Conservation (phyloP, 2,113 vertebrate genomes). For the Gambusia holbrooki region DNA sequence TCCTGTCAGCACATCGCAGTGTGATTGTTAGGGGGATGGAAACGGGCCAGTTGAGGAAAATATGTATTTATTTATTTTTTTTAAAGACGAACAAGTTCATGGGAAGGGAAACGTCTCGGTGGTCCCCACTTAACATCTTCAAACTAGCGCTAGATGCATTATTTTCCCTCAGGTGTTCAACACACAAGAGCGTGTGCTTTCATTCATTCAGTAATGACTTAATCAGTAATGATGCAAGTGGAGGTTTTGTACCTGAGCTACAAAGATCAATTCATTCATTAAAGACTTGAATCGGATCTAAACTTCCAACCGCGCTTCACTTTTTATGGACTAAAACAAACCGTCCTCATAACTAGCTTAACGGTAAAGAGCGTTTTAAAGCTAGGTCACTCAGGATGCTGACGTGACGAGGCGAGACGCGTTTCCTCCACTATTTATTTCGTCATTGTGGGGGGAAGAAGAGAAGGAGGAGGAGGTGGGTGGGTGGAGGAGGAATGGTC, state of each 20-base stretch:
- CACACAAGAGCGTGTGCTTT: not conserved
- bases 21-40: not conserved
- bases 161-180: not conserved
- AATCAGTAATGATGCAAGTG: too few relatives aligned
- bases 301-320: not conserved
- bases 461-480: not conserved
- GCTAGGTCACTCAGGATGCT: constrained; percentile 14
- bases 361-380: not conserved
- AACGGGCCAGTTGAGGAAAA: not conserved
- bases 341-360: not conserved
- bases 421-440: not conserved
- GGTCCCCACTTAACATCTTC: not conserved
- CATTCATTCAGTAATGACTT: constrained; percentile 16
- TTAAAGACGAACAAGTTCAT: too few relatives aligned
- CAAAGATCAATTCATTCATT: not conserved
- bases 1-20: constrained; percentile 28
- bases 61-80: too few relatives aligned
- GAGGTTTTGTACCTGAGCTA: too few relatives aligned
- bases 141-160: constrained; percentile 17
- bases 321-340: not conserved
- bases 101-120: not conserved
- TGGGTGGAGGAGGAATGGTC: constrained; percentile 11
- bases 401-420: not conserved
- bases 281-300: not conserved
- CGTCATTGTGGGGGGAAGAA: not conserved